These are phyloP conservation scores for Sternarchorhynchus goeldii DNA, from an alignment of 2,797 vertebrate genomes.

Conservation along the genomic window DNA sequence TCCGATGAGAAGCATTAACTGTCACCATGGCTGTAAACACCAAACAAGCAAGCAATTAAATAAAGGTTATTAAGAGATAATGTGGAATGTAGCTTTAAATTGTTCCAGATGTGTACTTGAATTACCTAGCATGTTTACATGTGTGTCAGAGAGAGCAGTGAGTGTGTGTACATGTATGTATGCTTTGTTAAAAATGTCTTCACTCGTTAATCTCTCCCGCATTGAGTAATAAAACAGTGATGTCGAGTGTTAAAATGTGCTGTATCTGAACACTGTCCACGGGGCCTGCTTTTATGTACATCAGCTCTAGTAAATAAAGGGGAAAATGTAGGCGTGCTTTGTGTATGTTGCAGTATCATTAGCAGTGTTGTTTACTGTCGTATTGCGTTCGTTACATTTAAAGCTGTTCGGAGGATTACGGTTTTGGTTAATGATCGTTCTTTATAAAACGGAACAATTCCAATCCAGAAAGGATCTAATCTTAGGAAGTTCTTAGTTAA, in stretches of 20 bases:
- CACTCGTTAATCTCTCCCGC: no score
- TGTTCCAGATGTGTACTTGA: conserved; percentile 25
- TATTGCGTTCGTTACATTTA: no score
- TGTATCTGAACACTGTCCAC: conserved; percentile 39
- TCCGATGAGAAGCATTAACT: background rate
- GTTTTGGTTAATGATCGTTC: no score
- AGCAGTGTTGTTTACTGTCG: no score
- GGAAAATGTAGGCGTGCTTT: background rate
- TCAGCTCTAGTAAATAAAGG: background rate
- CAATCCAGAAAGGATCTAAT: no score
- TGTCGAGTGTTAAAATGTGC: conserved; percentile 71
- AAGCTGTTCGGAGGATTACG: no score
- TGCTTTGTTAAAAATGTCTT: background rate
- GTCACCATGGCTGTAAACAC: background rate
- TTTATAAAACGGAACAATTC: no score
- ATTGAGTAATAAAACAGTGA: conserved; percentile 38
- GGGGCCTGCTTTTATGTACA: background rate
- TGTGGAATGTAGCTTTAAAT: background rate
- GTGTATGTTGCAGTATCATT: background rate
- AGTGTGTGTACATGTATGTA: conserved; percentile 5
- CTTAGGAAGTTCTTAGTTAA: no score
- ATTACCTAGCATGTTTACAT: conserved; percentile 49
- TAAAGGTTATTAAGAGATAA: background rate
- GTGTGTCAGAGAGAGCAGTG: background rate
- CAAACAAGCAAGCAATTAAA: background rate